These are phyloP conservation scores for Gnathonemus echidnorhynchus DNA, from an alignment of 2,113 vertebrate genomes.

Conservation along the genomic window DNA sequence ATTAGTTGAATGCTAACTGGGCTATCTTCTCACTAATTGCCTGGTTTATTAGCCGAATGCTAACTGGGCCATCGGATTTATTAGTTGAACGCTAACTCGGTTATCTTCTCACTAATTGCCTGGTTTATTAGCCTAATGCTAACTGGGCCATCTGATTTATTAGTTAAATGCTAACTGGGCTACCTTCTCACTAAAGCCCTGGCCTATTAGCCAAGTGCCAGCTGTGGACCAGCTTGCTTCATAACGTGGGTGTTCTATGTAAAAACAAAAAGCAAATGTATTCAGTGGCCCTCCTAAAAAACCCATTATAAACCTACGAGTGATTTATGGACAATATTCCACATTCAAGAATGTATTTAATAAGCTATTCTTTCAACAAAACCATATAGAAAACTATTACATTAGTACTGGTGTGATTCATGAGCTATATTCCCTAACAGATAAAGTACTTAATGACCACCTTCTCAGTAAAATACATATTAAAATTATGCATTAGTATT, in stretches of 20 bases:
- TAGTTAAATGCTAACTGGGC: no score
- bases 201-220: background rate
- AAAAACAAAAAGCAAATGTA: constrained; percentile 1
- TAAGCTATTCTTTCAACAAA: constrained; percentile 9
- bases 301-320: background rate
- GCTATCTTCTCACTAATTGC: background rate
- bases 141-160: no score
- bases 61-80: background rate
- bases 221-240: background rate
- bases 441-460: constrained; percentile 4
- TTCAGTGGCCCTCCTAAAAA: background rate
- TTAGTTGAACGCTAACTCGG: background rate
- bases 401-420: constrained; percentile 4
- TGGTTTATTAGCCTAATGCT: no score
- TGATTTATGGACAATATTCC: background rate
- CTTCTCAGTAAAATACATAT: background rate
- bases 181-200: background rate
- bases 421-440: background rate
- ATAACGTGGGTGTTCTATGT: background rate
- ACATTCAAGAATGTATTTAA: constrained; percentile 5
- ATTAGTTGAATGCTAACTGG: no score
- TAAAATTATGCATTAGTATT: background rate
- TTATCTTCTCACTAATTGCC: no score
- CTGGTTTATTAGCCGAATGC: background rate
- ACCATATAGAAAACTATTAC: background rate